Percentiles rank a stretch among this genome's conserved stretches.
Conservation (phyloP, 2,888 invertebrate genomes). For the Rhopalosiphum nymphaeae region DNA sequence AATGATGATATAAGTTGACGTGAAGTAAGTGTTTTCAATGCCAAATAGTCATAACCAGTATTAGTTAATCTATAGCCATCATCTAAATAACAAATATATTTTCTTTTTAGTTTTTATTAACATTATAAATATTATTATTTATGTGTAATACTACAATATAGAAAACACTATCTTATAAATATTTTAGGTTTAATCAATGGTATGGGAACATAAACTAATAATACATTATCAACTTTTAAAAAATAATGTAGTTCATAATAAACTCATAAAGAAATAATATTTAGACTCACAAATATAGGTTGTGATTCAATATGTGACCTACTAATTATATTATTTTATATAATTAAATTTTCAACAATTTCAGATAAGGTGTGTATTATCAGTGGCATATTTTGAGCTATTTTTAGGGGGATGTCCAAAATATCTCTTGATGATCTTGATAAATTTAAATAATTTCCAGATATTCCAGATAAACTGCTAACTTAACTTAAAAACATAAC, state of each 20-base stretch:
- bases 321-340: background rate
- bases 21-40: conserved; percentile 87
- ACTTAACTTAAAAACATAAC: too few species aligned
- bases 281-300: too few species aligned
- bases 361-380: background rate
- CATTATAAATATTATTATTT: background rate
- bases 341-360: background rate
- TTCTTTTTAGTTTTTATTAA: background rate
- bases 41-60: conserved; percentile 95
- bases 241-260: background rate
- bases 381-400: too few species aligned
- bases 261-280: background rate
- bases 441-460: too few species aligned
- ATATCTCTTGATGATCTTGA: too few species aligned
- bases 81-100: conserved; percentile 74
- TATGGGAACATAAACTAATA: background rate
- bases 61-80: conserved; percentile 97
- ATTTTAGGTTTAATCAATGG: too few species aligned
- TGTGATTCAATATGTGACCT: background rate
- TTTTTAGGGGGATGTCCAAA: too few species aligned
- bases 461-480: too few species aligned
- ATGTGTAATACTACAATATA: background rate
- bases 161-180: background rate
- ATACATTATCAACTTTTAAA: background rate
- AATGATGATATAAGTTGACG: conserved; percentile 85